A percentile compares a stretch with the other conserved stretches of the same genome.
These are phyloP conservation scores for Gymnopithys bicolor DNA, from an alignment of 2,797 vertebrate species.

Conservation along the genomic window DNA sequence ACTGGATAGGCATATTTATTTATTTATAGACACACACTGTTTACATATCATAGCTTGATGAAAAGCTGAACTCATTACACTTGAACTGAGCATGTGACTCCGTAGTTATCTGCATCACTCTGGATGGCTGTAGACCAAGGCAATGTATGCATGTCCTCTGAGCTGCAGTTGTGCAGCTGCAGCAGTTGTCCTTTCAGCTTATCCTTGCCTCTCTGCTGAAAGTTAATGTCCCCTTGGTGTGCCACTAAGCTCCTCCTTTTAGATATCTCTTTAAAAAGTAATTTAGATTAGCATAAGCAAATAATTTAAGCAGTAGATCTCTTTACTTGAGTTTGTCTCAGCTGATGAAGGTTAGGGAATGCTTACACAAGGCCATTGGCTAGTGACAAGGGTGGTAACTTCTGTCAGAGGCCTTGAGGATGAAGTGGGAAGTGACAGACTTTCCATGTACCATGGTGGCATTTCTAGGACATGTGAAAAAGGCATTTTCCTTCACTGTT, in stretches of 20 bases:
- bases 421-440: neutral
- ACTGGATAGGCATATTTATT: conserved; percentile 46
- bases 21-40: conserved; percentile 37
- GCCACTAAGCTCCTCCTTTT: neutral
- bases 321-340: neutral
- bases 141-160: neutral
- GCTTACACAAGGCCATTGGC: neutral
- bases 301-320: neutral
- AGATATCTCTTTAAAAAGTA: neutral
- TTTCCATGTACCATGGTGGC: neutral
- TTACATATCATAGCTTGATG: conserved; percentile 33
- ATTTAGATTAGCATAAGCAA: neutral
- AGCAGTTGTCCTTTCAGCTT: neutral
- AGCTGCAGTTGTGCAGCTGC: neutral
- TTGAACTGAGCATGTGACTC: neutral
- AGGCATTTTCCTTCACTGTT: neutral
- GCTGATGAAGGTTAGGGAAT: neutral
- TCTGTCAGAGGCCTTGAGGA: neutral
- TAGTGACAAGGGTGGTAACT: neutral
- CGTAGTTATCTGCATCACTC: neutral
- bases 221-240: neutral
- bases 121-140: conserved; percentile 28
- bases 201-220: conserved; percentile 7
- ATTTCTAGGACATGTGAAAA: neutral
- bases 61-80: conserved; percentile 23